These are phyloP conservation scores for Apogon hyalosoma DNA, from an alignment of 2,797 vertebrate genomes.

Conservation along the genomic window DNA sequence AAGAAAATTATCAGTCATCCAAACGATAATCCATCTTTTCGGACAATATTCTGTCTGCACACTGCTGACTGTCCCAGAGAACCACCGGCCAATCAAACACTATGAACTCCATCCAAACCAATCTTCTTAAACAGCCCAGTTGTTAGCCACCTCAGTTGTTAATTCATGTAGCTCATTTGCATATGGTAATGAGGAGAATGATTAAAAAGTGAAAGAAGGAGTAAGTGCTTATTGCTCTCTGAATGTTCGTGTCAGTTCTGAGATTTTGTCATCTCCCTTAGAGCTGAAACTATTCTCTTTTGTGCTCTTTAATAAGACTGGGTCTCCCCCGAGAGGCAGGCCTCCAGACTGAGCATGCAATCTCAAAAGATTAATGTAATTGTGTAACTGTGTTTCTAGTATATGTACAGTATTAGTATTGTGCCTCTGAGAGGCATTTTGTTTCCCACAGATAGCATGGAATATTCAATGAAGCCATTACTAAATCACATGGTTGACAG, in stretches of 20 bases:
- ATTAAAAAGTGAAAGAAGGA: slow-evolving; percentile 62
- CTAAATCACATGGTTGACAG: slow-evolving; percentile 22
- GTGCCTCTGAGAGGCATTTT: slow-evolving; percentile 37
- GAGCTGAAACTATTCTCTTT: slow-evolving; percentile 48
- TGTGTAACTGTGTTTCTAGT: slow-evolving; percentile 30
- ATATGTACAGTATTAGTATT: slow-evolving; percentile 22
- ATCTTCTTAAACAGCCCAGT: slow-evolving; percentile 49
- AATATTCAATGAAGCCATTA: slow-evolving; percentile 39
- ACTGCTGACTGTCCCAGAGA: slow-evolving; percentile 11
- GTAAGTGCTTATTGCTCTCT: slow-evolving; percentile 41
- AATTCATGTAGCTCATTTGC: slow-evolving; percentile 61
- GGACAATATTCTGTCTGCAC: slow-evolving; percentile 38
- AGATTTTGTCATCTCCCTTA: slow-evolving; percentile 25
- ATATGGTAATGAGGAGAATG: slow-evolving; percentile 68
- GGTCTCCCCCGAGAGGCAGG: slow-evolving; percentile 27
- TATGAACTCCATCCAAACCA: slow-evolving; percentile 56
- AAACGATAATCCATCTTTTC: slow-evolving; percentile 51
- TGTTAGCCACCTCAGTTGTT: slow-evolving; percentile 54
- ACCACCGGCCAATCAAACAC: slow-evolving; percentile 35
- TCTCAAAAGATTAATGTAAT: slow-evolving; percentile 46
- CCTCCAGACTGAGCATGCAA: slow-evolving; percentile 36
- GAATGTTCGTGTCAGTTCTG: slow-evolving; percentile 29
- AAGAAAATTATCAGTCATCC: slow-evolving; percentile 46
- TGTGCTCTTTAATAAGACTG: slow-evolving; percentile 47
- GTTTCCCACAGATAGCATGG: slow-evolving; percentile 37